Conservation (phyloP, 2,797 vertebrate species). For the Champsocephalus gunnari region DNA sequence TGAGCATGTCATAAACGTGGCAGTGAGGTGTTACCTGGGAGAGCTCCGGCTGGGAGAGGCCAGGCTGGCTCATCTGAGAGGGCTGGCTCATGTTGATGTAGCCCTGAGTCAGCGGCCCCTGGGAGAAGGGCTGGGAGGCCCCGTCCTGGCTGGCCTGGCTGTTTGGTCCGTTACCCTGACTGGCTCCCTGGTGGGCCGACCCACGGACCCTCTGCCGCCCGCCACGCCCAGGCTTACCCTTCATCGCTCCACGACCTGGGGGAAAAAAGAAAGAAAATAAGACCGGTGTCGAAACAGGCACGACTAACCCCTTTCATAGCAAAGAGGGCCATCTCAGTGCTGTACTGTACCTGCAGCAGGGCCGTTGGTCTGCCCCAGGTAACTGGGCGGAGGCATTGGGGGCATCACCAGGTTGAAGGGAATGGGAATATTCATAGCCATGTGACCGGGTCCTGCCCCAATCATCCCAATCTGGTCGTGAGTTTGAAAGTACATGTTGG, state of each 20-base stretch:
- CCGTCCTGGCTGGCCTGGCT: conserved; percentile 97
- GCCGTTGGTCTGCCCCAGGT: conserved; percentile 94
- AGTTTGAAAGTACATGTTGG: conserved; percentile 99
- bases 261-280: not conserved
- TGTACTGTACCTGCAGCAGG: conserved; percentile 88
- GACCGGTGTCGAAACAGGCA: not conserved
- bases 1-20: not conserved
- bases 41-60: conserved; percentile 97
- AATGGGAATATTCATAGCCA: conserved; percentile 97
- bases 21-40: conserved; percentile 88
- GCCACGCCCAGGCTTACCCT: conserved; percentile 92
- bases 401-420: conserved; percentile 99
- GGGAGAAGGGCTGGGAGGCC: conserved; percentile 97
- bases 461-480: conserved; percentile 99
- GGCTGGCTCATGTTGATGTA: conserved; percentile 99
- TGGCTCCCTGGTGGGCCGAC: conserved; percentile 88
- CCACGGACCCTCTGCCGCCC: conserved; percentile 93
- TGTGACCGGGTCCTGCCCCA: conserved; percentile 92
- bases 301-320: not conserved
- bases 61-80: conserved; percentile 99
- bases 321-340: not conserved
- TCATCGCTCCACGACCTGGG: conserved; percentile 91
- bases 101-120: conserved; percentile 97
- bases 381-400: conserved; percentile 95
- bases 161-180: conserved; percentile 90